Evolutionary conservation across 2,797 vertebrate genomes (phyloP).

Genomic region (Lacerta viridis): DNA sequence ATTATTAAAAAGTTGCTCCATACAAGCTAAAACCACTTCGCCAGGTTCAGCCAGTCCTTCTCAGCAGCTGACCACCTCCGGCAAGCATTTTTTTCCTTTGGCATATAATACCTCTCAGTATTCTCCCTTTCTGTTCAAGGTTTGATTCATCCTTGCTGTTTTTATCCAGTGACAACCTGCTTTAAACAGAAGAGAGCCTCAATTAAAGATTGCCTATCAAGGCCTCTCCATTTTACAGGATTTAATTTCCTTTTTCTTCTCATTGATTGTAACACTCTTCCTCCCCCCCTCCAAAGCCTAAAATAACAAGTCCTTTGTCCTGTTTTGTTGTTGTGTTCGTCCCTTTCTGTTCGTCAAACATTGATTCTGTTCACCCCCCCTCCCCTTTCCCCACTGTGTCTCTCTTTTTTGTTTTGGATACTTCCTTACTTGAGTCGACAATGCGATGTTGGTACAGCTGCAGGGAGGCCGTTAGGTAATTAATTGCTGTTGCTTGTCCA

Average conservation of each 20-base stretch:
- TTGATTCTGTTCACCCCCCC: background rate
- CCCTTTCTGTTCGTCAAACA: conserved; percentile 53
- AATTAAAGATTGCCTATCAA: conserved; percentile 66
- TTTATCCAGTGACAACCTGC: conserved; percentile 62
- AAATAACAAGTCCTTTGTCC: conserved; percentile 49
- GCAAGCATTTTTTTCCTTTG: conserved; percentile 20
- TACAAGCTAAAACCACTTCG: conserved; percentile 41
- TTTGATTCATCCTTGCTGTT: conserved; percentile 54
- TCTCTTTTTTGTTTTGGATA: conserved; percentile 33
- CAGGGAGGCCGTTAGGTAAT: background rate
- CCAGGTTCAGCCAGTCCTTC: conserved; percentile 35
- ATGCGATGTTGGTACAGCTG: conserved; percentile 13
- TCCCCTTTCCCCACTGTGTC: conserved; percentile 25
- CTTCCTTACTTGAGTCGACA: conserved; percentile 22
- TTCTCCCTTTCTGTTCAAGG: conserved; percentile 54
- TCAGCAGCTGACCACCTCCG: conserved; percentile 37
- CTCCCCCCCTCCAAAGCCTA: conserved; percentile 42
- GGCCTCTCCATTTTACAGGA: conserved; percentile 56
- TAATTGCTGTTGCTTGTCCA: conserved; percentile 15
- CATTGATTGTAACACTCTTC: conserved; percentile 62
- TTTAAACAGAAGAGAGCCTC: conserved; percentile 31
- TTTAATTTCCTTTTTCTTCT: conserved; percentile 73
- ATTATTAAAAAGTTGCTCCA: background rate
- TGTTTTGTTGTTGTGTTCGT: conserved; percentile 60
- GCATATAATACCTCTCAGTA: conserved; percentile 40